Base-by-base conservation (phyloP, 2,888 invertebrate species). In the Caenorhabditis sinica region DNA sequence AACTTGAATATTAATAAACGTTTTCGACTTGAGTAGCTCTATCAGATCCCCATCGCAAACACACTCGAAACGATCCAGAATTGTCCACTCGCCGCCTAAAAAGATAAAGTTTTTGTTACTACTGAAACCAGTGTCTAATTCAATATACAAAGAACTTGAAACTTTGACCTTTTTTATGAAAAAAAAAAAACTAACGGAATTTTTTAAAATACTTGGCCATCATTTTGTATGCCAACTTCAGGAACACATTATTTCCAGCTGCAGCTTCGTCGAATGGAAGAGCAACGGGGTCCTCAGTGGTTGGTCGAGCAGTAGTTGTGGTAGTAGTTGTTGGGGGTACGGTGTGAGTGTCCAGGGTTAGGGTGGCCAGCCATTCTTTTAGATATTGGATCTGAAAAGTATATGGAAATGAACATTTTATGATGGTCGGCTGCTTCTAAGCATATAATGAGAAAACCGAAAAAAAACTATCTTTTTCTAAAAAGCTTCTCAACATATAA, bases 1-100 rank as follows among this genome's bases (percentile, higher is more conserved):
- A 58, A 85, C 25, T 77, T 85, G 76, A 58, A 85, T 85, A 53
- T 85, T 85, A 20, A 85, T 77, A 20, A 85, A 85, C 3, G 81
- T 82, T 30, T 82, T 85, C 33, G 85, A 66, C 23, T 82, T 85
- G 40, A 82, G 73, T 20, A 85, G 33, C 15, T 76, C 85, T 0
- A 85, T 58, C 33, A 85, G 43, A 66, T 85, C 68, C 8, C 85
- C 85, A 45, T 85, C 82, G 60, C 85, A 85, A 56, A 82, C 65
- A 56, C 85, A 85, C 58, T 85, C 85, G 72, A 85, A 85, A 20
- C 80, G 71, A 36, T 85, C 85, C 0, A 85, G 74, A 40, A 81
- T 71, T 8, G 76, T 68, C 81, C 72, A 82, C 43, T 82, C 82
- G 28, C 66, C 69, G 13, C 75, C 84, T 84, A n/a, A n/a, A n/a